A percentile compares a stretch with the other conserved stretches of the same genome.
phyloP scores from a whole-genome alignment of 2,888 invertebrate genomes.

The Ochropacha duplaris region DNA sequence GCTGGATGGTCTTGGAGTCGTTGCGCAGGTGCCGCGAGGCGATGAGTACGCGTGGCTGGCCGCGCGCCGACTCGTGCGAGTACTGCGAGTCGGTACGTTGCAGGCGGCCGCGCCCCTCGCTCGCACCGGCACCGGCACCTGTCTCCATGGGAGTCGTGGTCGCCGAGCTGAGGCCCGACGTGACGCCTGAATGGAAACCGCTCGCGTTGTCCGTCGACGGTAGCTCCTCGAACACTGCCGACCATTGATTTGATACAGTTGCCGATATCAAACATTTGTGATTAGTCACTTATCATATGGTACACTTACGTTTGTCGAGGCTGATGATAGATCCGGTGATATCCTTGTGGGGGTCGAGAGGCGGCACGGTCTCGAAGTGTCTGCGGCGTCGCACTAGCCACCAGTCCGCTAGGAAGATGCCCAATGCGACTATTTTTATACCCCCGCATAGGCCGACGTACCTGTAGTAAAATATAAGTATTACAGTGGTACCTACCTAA shows the following conservation, averaged over 20 bases:
- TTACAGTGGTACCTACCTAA: neutral
- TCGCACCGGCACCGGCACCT: constrained; percentile 17
- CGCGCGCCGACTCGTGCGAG: constrained; percentile 54
- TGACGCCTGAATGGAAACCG: constrained; percentile 67
- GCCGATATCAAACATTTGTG: neutral
- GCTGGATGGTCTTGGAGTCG: constrained; percentile 85
- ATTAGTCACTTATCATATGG: neutral
- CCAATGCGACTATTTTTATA: constrained; percentile 93
- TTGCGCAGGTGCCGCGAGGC: constrained; percentile 83
- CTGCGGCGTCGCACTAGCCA: constrained; percentile 91
- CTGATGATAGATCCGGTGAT: constrained; percentile 91
- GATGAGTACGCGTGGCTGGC: constrained; percentile 68
- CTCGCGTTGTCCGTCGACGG: constrained; percentile 81
- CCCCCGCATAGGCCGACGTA: constrained; percentile 95
- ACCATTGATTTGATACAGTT: neutral
- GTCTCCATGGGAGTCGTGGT: constrained; percentile 65
- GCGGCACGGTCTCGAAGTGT: constrained; percentile 83
- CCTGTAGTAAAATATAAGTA: constrained; percentile 66
- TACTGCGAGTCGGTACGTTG: constrained; percentile 74
- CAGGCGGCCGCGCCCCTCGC: constrained; percentile 37
- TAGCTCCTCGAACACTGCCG: constrained; percentile 89
- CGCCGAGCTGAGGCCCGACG: constrained; percentile 69
- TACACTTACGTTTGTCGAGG: constrained; percentile 88
- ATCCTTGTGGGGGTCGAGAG: constrained; percentile 83
- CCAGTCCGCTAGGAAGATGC: constrained; percentile 94